Evolutionary conservation across 2,797 vertebrate species (phyloP).

Genomic region (Neomorphus geoffroyi): DNA sequence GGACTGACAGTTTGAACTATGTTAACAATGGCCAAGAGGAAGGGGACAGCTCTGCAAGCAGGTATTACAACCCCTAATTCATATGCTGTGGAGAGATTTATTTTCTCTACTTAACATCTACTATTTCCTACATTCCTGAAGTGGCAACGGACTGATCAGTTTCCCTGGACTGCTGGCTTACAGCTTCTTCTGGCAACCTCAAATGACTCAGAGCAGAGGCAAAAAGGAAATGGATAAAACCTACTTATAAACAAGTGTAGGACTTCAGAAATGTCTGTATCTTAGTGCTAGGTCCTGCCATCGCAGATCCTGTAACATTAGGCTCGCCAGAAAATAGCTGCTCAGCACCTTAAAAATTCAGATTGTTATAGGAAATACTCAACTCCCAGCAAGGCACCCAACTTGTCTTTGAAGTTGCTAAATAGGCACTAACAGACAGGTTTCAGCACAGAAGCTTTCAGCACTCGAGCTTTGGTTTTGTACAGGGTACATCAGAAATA

Average conservation of each 20-base stretch:
- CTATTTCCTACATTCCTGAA: conserved; percentile 22
- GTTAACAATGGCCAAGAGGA: background rate
- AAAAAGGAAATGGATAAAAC: background rate
- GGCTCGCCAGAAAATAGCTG: background rate
- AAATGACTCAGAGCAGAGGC: background rate
- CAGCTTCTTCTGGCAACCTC: conserved; percentile 1
- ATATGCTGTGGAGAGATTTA: conserved; percentile 33
- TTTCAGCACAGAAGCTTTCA: background rate
- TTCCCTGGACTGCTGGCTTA: background rate
- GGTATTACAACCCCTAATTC: background rate
- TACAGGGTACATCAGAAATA: background rate
- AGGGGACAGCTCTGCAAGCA: background rate
- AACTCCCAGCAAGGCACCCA: background rate
- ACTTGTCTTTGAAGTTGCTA: background rate
- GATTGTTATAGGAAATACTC: background rate
- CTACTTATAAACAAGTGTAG: background rate
- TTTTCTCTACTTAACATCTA: conserved; percentile 4
- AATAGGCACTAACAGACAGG: background rate
- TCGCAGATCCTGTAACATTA: background rate
- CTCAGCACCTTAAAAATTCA: background rate
- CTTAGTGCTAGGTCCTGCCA: background rate
- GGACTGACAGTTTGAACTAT: background rate
- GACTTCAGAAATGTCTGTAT: background rate
- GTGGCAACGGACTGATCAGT: background rate
- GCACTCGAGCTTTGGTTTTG: background rate